Conservation (phyloP, 2,888 invertebrate genomes). For the Andrena camellia region DNA sequence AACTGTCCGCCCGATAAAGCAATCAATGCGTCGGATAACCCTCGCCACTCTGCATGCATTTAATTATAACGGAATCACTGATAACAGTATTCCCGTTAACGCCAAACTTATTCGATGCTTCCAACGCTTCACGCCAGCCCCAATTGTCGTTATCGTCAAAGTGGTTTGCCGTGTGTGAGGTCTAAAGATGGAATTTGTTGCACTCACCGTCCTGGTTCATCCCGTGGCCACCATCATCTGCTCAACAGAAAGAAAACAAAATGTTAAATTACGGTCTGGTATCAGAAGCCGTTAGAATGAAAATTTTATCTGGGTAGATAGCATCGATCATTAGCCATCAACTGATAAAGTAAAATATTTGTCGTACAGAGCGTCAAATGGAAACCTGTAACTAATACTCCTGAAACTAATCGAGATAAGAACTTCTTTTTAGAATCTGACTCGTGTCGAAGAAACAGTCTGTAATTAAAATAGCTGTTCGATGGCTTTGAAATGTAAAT, state of each 20-base stretch:
- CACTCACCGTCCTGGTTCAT: conserved; percentile 84
- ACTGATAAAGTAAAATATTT: background rate
- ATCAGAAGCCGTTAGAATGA: background rate
- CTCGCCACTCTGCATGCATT: conserved; percentile 43
- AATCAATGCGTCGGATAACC: conserved; percentile 49
- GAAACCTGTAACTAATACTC: background rate
- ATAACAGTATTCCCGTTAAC: conserved; percentile 57
- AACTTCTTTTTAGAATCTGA: too few relatives aligned
- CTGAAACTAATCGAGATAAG: too few relatives aligned
- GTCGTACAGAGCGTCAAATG: background rate
- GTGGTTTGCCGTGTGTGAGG: background rate
- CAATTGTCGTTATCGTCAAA: background rate
- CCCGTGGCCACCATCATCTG: conserved; percentile 83
- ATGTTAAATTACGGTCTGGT: conserved; percentile 26
- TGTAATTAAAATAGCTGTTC: too few relatives aligned
- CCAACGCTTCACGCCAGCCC: background rate
- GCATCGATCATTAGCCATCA: background rate
- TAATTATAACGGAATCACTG: conserved; percentile 65
- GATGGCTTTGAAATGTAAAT: background rate
- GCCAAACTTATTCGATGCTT: conserved; percentile 20
- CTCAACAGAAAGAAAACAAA: conserved; percentile 64
- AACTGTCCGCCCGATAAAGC: conserved; percentile 53
- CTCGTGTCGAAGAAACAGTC: too few relatives aligned
- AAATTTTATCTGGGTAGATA: background rate
- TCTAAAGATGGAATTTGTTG: conserved; percentile 10